phyloP scores from a whole-genome alignment of 2,113 vertebrate species.

The Emydura subglobosa region DNA sequence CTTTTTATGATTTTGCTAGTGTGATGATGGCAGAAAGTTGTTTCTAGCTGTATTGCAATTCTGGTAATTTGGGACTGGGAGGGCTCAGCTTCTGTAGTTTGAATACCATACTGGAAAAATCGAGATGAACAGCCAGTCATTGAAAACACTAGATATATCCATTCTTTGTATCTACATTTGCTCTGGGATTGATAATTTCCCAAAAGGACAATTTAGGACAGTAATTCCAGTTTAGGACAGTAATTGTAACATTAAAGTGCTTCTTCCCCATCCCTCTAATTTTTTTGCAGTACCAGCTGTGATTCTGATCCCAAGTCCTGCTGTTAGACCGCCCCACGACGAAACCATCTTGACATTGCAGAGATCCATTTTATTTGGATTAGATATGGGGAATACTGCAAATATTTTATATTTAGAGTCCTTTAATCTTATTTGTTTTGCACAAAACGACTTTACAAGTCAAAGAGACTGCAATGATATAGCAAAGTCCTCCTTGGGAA shows the following conservation, averaged over 20 bases:
- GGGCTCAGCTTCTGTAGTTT: background rate
- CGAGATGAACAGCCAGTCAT: constrained; percentile 9
- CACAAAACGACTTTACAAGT: background rate
- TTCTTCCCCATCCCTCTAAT: constrained; percentile 49
- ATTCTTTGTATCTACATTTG: constrained; percentile 51
- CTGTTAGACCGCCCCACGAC: background rate
- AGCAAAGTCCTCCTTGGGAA: background rate
- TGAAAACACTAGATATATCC: constrained; percentile 41
- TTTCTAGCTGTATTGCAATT: background rate
- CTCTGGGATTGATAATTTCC: constrained; percentile 35
- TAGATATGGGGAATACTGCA: background rate
- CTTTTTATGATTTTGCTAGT: background rate
- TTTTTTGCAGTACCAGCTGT: background rate
- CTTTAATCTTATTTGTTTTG: background rate
- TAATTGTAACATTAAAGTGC: constrained; percentile 28
- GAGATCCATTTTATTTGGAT: background rate
- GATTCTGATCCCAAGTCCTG: background rate
- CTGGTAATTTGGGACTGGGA: constrained; percentile 7
- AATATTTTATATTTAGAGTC: background rate
- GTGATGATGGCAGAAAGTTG: background rate
- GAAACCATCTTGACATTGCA: background rate
- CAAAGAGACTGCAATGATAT: background rate
- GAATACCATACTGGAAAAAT: background rate
- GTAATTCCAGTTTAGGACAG: constrained; percentile 10
- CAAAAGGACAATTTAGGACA: constrained; percentile 23